Evolutionary conservation across 1,140 invertebrate species (phyloP), one percentile per base, ranked within the genome.

Genomic region (Leptopilina clavipes): DNA sequence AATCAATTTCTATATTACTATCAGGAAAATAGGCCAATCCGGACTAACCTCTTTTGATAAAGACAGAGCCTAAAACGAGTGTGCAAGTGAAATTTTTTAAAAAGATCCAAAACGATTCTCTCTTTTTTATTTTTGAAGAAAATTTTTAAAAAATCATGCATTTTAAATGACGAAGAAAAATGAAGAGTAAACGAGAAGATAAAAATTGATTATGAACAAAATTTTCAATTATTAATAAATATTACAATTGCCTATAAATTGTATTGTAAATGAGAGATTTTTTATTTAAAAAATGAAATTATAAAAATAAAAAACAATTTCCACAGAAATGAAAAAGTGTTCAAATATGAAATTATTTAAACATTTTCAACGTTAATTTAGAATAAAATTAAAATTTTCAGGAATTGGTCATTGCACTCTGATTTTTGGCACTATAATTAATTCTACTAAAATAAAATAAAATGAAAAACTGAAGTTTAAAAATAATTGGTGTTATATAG

Each of bases 21-120:
- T 40, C 18, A 59, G 54, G 25, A 65, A 31, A 65, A 31, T 25
- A 14, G 11, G 19, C 18, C 59, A 65, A 65, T 65, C 59, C 59
- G 59, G 59, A 65, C 59, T 65, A 65, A 65, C 25, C 5, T 25
- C 59, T 65, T 25, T 65, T 65, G 25, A 31, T 65, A n/a, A 31
- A 31, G 11, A 31, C 12, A 65, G 5, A 11, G 22, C 59, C 59
- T 65, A 65, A 65, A 65, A 65, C 25, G 25, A 65, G 59, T 31
- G 59, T 65, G 59, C 59, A 65, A 31, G 25, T 31, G 11, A 22
- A 65, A 14, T 65, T 65, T 65, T 65, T 8, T 8, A 59, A 59
- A 22, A 22, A 14, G 10, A 45, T 45, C 44, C 9, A 3, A 44
- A 9, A 11, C 9, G 8, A 11, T 11, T 11, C 8, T 5, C 12